Evolutionary conservation across 2,888 invertebrate species (phyloP), one percentile per base, ranked within the genome.

Genomic region (Dryobota labecula): DNA sequence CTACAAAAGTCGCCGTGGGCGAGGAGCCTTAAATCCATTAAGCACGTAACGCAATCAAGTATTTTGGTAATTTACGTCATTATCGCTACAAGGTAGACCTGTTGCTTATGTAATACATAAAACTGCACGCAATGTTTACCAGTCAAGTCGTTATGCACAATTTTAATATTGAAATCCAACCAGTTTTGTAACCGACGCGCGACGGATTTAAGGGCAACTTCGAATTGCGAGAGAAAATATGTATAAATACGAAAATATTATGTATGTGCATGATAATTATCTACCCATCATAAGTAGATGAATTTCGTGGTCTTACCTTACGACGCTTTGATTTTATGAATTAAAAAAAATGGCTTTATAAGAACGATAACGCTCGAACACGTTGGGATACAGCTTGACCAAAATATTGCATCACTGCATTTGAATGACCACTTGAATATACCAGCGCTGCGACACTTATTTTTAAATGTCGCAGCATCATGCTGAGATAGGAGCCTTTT

Each of bases 51-150:
- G 63, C 27, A 54, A 65, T 65, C 41, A 53, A 47, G 36, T 20
- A 63, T 75, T 72, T 62, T 2, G 53, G 62, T 63, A 43, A 56
- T 51, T 66, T 43, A 15, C 24, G 43, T 66, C 33, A 64, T 53
- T 60, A 51, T 69, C 47, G 30, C 64, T 57, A 41, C 56, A 58
- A 72, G 58, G 33, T 24, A n/a, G 58, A 54, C 72, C 15, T 45
- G 62, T 41, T 58, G 13, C 20, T 79, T 80, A 80, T 58, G 73
- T 73, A 80, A 80, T 53, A 38, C 27, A 45, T 20, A 47, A 33
- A 54, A 69, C 51, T 69, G 65, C 73, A 80, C 62, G 68, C 80
- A 63, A 66, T 41, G 38, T 33, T 58, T 56, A 63, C 43, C 7
- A n/a, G n/a, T 33, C 20, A 38, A 30, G n/a, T 57, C 18, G 27